Evolutionary conservation across 1,140 invertebrate species (phyloP).

Genomic region (Solenopsis fugax): DNA sequence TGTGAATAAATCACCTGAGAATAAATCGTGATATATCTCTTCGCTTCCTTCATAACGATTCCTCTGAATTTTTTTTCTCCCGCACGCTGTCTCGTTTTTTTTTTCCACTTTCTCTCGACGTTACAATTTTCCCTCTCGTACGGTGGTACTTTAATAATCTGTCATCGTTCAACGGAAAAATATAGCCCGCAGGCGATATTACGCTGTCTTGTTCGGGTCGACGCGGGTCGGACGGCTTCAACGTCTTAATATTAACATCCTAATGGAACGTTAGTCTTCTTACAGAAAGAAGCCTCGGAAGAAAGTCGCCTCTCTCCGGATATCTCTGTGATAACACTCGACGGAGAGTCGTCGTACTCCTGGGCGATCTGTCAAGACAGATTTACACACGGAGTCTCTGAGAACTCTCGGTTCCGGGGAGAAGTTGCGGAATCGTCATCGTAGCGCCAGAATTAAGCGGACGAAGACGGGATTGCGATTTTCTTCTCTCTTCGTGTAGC

Average conservation of each 20-base stretch:
- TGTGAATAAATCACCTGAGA: slow-evolving; percentile 64
- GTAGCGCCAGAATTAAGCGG: slow-evolving; percentile 25
- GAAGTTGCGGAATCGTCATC: neutral
- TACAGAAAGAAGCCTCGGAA: neutral
- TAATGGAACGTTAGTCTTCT: slow-evolving; percentile 15
- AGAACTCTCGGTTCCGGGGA: slow-evolving; percentile 18
- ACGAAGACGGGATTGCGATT: slow-evolving; percentile 29
- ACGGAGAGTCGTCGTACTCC: neutral
- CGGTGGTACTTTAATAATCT: slow-evolving; percentile 6
- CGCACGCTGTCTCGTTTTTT: neutral
- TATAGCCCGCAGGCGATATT: slow-evolving; percentile 33
- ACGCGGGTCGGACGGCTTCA: neutral
- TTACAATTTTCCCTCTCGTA: slow-evolving; percentile 45
- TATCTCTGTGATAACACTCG: neutral
- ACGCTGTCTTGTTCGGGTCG: slow-evolving; percentile 16
- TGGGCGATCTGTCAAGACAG: slow-evolving; percentile 27
- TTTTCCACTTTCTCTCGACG: slow-evolving; percentile 1
- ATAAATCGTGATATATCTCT: slow-evolving; percentile 68
- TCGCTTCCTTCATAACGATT: neutral
- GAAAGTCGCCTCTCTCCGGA: neutral
- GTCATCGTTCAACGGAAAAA: slow-evolving; percentile 33
- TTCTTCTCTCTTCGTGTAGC: slow-evolving; percentile 24
- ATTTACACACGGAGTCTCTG: slow-evolving; percentile 6
- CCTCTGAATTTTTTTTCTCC: neutral
- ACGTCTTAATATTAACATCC: slow-evolving; percentile 15